A percentile compares a stretch with the other conserved stretches of the same genome.
phyloP scores from a whole-genome alignment of 2,797 vertebrate genomes.

The Schizopygopsis pylzovi region DNA sequence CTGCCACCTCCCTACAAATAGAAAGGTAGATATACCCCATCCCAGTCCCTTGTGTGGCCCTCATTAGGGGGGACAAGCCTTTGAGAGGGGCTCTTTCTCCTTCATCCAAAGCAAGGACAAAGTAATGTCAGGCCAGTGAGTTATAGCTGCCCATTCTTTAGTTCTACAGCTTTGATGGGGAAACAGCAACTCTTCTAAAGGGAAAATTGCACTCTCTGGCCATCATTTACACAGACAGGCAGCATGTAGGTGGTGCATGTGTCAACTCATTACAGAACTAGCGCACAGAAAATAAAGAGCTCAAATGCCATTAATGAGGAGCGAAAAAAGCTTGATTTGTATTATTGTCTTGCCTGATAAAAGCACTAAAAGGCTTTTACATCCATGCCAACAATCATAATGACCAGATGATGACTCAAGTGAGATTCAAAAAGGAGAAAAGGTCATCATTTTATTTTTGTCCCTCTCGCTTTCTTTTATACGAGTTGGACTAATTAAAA shows the following conservation, averaged over 20 bases:
- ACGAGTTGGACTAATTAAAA: constrained; percentile 23
- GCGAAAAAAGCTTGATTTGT: constrained; percentile 19
- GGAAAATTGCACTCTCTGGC: constrained; percentile 37
- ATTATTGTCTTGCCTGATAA: constrained; percentile 38
- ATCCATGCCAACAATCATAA: constrained; percentile 27
- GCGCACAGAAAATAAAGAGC: constrained; percentile 17
- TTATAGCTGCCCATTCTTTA: constrained; percentile 38
- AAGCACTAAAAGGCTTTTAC: constrained; percentile 33
- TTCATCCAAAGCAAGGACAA: constrained; percentile 54
- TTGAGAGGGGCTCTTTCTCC: constrained; percentile 57
- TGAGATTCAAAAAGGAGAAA: constrained; percentile 24
- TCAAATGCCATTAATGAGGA: constrained; percentile 30
- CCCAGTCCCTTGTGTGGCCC: constrained; percentile 43
- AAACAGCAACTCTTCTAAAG: constrained; percentile 16
- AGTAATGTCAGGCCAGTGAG: constrained; percentile 49
- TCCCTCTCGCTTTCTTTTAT: neutral
- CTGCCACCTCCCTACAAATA: constrained; percentile 53
- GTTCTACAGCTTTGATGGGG: constrained; percentile 58
- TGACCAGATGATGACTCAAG: constrained; percentile 14
- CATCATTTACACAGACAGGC: constrained; percentile 47
- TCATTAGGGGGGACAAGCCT: constrained; percentile 61
- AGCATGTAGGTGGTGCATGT: constrained; percentile 36
- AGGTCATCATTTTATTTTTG: constrained; percentile 40
- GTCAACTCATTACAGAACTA: constrained; percentile 61
- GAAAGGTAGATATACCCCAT: constrained; percentile 25